phyloP scores from a whole-genome alignment of 2,888 invertebrate species.

The Hydropsyche betteni region DNA sequence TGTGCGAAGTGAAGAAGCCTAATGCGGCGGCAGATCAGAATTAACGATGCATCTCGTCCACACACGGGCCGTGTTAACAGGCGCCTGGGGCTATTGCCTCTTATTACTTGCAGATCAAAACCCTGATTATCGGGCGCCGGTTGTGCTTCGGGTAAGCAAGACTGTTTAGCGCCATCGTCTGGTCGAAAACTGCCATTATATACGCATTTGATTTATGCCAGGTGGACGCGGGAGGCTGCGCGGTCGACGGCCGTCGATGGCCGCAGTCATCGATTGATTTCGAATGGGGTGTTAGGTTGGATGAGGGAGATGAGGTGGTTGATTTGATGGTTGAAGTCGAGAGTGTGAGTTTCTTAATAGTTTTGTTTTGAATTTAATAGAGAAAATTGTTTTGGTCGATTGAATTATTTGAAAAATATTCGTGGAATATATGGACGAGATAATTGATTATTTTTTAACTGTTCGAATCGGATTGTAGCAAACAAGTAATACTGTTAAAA shows the following conservation, averaged over 20 bases:
- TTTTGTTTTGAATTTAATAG: no score
- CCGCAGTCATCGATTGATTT: not conserved
- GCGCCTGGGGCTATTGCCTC: constrained; percentile 37
- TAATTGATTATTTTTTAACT: no score
- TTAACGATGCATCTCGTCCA: constrained; percentile 37
- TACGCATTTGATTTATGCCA: not conserved
- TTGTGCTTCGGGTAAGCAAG: not conserved
- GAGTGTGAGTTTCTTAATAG: no score
- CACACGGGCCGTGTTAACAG: constrained; percentile 29
- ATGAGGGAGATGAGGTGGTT: no score
- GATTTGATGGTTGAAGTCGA: no score
- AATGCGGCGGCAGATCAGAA: constrained; percentile 38
- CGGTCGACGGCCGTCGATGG: not conserved
- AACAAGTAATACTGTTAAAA: no score
- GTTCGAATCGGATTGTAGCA: no score
- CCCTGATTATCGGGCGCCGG: constrained; percentile 31
- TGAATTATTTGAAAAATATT: no score
- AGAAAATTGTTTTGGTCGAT: no score
- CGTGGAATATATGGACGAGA: no score
- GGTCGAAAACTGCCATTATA: constrained; percentile 18
- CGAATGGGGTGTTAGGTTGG: no score
- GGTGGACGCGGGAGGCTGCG: not conserved
- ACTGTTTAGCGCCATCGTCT: not conserved
- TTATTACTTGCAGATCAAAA: constrained; percentile 38
- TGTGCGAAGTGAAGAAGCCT: constrained; percentile 36